Evolutionary conservation across 2,888 invertebrate species (phyloP).

Genomic region (Caenorhabditis afra): DNA sequence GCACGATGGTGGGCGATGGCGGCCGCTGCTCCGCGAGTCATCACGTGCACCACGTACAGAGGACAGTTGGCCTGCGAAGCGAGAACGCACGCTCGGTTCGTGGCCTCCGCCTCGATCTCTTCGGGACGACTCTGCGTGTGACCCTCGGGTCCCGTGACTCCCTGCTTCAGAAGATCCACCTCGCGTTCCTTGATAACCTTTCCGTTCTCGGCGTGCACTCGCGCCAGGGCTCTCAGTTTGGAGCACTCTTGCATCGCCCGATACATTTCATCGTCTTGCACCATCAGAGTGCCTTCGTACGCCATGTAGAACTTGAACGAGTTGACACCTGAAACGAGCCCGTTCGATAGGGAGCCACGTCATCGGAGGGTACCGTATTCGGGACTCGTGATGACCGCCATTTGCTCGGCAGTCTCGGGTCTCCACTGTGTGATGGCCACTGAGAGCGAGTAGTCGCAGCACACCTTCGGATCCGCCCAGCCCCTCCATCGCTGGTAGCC

Average conservation of each 20-base stretch:
- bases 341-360: too few species aligned
- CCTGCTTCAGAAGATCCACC: conserved; percentile 88
- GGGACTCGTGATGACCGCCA: conserved; percentile 86
- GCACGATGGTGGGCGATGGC: conserved; percentile 86
- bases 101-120: conserved; percentile 91
- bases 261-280: conserved; percentile 91
- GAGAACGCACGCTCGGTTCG: conserved; percentile 89
- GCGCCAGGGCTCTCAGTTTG: conserved; percentile 88
- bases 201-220: conserved; percentile 98
- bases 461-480: conserved; percentile 92
- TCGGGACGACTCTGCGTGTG: conserved; percentile 65
- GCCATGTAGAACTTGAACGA: conserved; percentile 99
- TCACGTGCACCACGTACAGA: conserved; percentile 93
- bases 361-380: conserved; percentile 85
- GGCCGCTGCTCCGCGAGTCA: conserved; percentile 90
- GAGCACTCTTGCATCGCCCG: conserved; percentile 81
- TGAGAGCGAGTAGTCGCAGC: conserved; percentile 96
- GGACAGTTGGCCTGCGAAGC: conserved; percentile 94
- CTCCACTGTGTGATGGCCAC: conserved; percentile 93
- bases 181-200: conserved; percentile 92
- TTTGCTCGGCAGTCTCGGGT: conserved; percentile 86
- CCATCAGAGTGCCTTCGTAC: conserved; percentile 91
- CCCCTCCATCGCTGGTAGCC: conserved; percentile 92
- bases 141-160: conserved; percentile 89
- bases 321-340: conserved; percentile 86